Evolutionary conservation across 2,888 invertebrate species (phyloP).

Genomic region (Orchestes rusci): DNA sequence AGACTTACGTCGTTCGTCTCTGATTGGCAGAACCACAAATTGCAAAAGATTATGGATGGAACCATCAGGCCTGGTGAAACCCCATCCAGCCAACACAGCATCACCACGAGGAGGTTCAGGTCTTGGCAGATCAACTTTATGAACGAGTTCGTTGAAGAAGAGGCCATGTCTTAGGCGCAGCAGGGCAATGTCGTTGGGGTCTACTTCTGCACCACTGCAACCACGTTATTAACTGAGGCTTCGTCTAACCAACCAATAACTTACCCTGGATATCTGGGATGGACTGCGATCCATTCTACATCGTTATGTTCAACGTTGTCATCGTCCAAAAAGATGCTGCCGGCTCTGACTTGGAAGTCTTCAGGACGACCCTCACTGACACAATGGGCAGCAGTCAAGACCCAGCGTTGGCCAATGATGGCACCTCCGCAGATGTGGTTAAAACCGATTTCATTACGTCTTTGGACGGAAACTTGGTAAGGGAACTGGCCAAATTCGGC

Average conservation of each 20-base stretch:
- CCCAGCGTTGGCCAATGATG: too few species aligned
- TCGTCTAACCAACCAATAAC: too few species aligned
- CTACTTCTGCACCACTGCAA: conserved; percentile 10
- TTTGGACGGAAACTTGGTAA: conserved; percentile 45
- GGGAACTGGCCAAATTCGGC: conserved; percentile 46
- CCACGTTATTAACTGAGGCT: too few species aligned
- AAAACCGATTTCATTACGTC: conserved; percentile 34
- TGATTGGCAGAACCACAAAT: conserved; percentile 4
- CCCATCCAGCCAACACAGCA: conserved; percentile 11
- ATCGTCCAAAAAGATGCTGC: conserved; percentile 26
- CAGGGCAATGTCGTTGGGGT: conserved; percentile 48
- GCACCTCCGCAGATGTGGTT: conserved; percentile 44
- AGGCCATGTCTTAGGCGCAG: conserved; percentile 40
- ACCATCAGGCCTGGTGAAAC: conserved; percentile 3
- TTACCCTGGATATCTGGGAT: conserved; percentile 30
- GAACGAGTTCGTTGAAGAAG: conserved; percentile 17
- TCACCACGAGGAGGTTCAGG: not conserved
- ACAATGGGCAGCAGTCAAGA: conserved; percentile 13
- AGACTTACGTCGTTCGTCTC: not conserved
- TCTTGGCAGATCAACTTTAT: conserved; percentile 8
- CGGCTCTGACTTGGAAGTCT: conserved; percentile 28
- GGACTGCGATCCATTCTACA: conserved; percentile 26
- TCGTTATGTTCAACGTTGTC: conserved; percentile 23
- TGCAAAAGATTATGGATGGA: conserved; percentile 4
- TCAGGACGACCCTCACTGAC: too few species aligned